Base-by-base conservation (phyloP, 2,888 invertebrate species). In the Arge pagana region DNA sequence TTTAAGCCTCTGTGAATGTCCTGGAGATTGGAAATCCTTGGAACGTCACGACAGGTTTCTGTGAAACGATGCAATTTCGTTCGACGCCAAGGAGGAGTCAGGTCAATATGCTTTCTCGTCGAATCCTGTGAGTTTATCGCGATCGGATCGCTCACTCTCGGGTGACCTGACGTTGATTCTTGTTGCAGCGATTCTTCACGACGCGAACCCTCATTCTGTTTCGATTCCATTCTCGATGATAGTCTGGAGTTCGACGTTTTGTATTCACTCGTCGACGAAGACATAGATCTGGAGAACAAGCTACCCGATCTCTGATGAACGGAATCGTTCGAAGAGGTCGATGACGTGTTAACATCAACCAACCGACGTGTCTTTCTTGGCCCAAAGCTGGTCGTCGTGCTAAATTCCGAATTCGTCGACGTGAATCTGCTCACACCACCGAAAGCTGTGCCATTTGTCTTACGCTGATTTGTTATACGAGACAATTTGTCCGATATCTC, bases 21-120 rank as follows among this genome's bases (percentile, higher is more conserved):
- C 4, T 64, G 67, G 3, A 75, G 59, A 24, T 64, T 72, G 4
- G 73, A 70, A 24, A 74, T 73, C 21, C 76, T 59, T 1, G 76
- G 76, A 3, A 76, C 76, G 35, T 76, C 76, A 4, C 76, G 62
- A 33, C 76, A 72, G 0, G 70, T 70, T 50, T 76, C 76, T 3
- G 73, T 68, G 41, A 76, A 76, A 10, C 71, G 63, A 19, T 66
- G 66, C 36, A 72, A 73, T 0, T 74, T 59, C 0, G 65, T 55
- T 4, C 63, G 68, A 23, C 73, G 58, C 75, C 76, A 76, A 0
- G 76, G 72, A 5, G 75, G 74, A 3, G 63, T 71, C 43, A 76
- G 33, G 48, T 76, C 76, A 52, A 72, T 65, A 19, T 67, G 66
- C 1, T 53, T 48, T 15, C 59, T 5, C 7, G 42, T 3, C 13